Percentiles rank a stretch among this genome's conserved stretches.
phyloP scores from a whole-genome alignment of 2,797 vertebrate genomes.

The Otolemur crassicaudatus region DNA sequence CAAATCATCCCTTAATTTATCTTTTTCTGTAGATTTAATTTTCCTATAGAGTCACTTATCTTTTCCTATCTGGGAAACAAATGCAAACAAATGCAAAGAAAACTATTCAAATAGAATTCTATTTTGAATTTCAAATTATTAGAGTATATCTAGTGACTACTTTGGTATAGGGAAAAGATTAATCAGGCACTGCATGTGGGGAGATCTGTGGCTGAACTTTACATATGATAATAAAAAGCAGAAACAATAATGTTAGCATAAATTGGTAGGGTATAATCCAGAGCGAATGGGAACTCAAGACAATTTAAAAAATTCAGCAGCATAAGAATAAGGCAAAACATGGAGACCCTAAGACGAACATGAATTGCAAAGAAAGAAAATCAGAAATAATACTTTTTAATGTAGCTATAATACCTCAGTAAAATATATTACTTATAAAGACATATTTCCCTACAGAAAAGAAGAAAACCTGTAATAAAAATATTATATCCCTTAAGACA shows the following conservation, averaged over 20 bases:
- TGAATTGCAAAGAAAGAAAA: constrained; percentile 43
- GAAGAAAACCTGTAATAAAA: constrained; percentile 29
- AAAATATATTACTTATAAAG: constrained; percentile 42
- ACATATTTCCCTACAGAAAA: neutral
- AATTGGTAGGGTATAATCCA: constrained; percentile 25
- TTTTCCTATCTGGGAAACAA: constrained; percentile 22
- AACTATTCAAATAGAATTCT: constrained; percentile 46
- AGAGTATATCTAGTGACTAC: neutral
- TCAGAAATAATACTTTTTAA: constrained; percentile 20
- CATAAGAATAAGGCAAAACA: constrained; percentile 28
- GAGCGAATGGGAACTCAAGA: constrained; percentile 27
- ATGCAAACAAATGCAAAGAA: constrained; percentile 27
- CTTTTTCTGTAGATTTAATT: constrained; percentile 42
- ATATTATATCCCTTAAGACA: constrained; percentile 15
- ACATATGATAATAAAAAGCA: constrained; percentile 8
- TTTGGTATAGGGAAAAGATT: constrained; percentile 20
- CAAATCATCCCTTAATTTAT: constrained; percentile 23
- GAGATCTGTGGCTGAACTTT: constrained; percentile 3
- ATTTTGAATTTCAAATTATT: constrained; percentile 61
- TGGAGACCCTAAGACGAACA: neutral
- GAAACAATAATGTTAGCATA: constrained; percentile 38
- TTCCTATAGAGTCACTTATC: constrained; percentile 20
- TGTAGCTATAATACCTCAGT: constrained; percentile 14
- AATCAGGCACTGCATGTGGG: neutral
- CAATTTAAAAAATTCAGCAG: constrained; percentile 7